Evolutionary conservation across 2,888 invertebrate genomes (phyloP), one percentile per base, ranked within the genome.

Genomic region (Diarsia rubi): DNA sequence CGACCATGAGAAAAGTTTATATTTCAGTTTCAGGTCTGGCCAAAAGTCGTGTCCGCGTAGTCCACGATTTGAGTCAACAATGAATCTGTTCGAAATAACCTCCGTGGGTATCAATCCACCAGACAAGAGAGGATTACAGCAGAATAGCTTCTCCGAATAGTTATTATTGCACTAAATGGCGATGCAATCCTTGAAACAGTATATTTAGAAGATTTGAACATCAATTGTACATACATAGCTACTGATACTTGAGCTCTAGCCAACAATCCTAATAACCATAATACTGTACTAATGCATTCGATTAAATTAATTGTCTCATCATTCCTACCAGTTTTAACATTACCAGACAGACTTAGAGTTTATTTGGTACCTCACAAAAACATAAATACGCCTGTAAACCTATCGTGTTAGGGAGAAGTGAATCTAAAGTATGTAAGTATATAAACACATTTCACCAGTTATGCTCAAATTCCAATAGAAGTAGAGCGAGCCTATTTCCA

Each of bases 181-280:
- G 19, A 60, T 64, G 19, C 45, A 73, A 83, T 81, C 74, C 68
- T 83, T 83, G 83, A 83, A 83, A 69, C 54, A 37, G 65, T 83
- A 80, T 83, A 81, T 83, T 79, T 73, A 81, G 69, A 69, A 73
- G 66, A 79, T 79, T 73, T 69, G 66, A 83, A 47, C 31, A 69
- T 69, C 69, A 79, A 64, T 67, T 69, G 57, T 81, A 75, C 62
- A 73, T 47, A 65, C 57, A 69, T 69, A 79, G 70, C 52, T 78
- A 73, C 74, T 67, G 62, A 69, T 69, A 83, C 62, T 81, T 81
- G 81, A 79, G 59, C 47, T 69, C 63, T 60, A 69, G 83, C 83
- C 81, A 81, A 79, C 79, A 66, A 83, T 74, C 14, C 62, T 80
- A 80, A 75, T 75, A 69, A 75, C 65, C 47, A 80, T 71, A 84